These are phyloP conservation scores for Phortica variegata DNA, from an alignment of 1,140 invertebrate genomes.

Conservation along the genomic window DNA sequence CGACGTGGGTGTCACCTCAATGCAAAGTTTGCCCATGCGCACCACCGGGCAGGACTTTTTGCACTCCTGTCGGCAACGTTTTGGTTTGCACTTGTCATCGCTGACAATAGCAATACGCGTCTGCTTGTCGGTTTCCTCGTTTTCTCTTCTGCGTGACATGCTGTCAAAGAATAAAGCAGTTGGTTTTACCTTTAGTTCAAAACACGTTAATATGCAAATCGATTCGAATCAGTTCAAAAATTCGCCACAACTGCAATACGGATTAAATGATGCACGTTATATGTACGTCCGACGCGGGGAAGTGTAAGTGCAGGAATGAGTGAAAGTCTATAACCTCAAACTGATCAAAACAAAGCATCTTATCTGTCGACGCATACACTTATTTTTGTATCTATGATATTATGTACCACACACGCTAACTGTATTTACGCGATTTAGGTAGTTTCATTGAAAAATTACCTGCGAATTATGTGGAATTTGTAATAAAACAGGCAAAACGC, in stretches of 20 bases:
- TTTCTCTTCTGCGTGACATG: conserved; percentile 75
- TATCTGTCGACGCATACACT: background rate
- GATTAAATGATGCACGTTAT: conserved; percentile 47
- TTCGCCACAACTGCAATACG: conserved; percentile 6
- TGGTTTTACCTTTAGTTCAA: no score
- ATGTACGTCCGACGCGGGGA: conserved; percentile 25
- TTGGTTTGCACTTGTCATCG: conserved; percentile 98
- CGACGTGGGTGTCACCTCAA: conserved; percentile 95
- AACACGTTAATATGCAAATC: conserved; percentile 6
- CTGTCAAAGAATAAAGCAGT: conserved; percentile 12
- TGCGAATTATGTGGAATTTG: conserved; percentile 41
- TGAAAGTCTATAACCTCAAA: conserved; percentile 50
- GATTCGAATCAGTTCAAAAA: background rate
- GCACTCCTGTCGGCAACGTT: conserved; percentile 98
- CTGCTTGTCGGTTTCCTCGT: conserved; percentile 85
- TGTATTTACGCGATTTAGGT: background rate
- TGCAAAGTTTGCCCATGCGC: conserved; percentile 98
- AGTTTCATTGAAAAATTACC: conserved; percentile 25
- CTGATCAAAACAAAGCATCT: conserved; percentile 24
- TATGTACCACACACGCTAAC: no score
- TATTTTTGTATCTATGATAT: no score
- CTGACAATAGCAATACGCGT: conserved; percentile 99
- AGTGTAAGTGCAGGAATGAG: conserved; percentile 21
- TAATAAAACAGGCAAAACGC: conserved; percentile 48
- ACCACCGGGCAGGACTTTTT: conserved; percentile 99